Conservation (phyloP, 92 coral and sea anemone species). For the Palythoa grandis region DNA sequence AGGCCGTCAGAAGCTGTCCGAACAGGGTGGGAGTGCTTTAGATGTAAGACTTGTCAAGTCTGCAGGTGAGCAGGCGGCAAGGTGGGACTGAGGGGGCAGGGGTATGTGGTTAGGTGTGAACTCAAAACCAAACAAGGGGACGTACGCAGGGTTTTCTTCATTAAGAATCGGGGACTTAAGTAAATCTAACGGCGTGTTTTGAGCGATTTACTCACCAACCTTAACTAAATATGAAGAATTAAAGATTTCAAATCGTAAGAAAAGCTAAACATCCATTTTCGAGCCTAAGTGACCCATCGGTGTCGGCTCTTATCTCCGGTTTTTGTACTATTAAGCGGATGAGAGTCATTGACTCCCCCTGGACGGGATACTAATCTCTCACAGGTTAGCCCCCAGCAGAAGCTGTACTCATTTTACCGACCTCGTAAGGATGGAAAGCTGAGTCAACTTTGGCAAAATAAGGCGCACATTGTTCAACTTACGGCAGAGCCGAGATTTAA, state of each 20-base stretch:
- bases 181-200: not conserved
- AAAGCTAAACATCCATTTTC: not conserved
- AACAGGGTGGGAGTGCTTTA: constrained; percentile 93
- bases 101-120: not conserved
- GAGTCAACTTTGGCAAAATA: too few relatives aligned
- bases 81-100: not conserved
- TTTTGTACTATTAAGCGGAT: too few relatives aligned
- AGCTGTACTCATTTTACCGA: too few relatives aligned
- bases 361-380: too few relatives aligned
- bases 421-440: too few relatives aligned
- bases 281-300: too few relatives aligned
- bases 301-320: too few relatives aligned
- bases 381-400: too few relatives aligned
- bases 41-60: constrained; percentile 90
- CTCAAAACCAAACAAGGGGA: not conserved
- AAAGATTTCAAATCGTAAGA: not conserved
- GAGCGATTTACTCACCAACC: not conserved
- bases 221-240: not conserved
- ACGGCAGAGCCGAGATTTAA: too few relatives aligned
- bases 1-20: constrained; percentile 81
- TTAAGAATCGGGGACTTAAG: not conserved
- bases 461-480: too few relatives aligned
- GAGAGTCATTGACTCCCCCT: too few relatives aligned
- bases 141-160: not conserved
- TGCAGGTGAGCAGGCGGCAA: constrained; percentile 72